Evolutionary conservation across 2,113 vertebrate species (phyloP), one percentile per base, ranked within the genome.

Genomic region (Neolamprologus tretocephalus): DNA sequence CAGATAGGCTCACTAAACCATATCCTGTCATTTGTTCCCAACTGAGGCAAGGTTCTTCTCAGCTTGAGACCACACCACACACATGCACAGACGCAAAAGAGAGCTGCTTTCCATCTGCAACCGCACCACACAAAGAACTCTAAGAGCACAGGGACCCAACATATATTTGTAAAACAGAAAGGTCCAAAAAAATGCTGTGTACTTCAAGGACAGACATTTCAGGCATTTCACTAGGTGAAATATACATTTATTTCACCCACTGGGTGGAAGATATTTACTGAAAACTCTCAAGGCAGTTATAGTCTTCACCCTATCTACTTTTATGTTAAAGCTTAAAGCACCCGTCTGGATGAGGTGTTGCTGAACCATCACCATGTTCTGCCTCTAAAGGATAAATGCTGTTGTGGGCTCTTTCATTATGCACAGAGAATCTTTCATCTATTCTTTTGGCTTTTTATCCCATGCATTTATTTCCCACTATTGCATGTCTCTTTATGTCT

Each of bases 11-110:
- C 82, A 82, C 82, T 81, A 89, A 91, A 93, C 91, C 91, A 91
- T 89, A 93, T 92, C 93, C 93, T 92, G 91, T 94, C 91, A 93
- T 93, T 94, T 93, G 92, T 92, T 93, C 66, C 91, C 90, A 89
- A 90, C 87, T 90, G 90, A 94, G 92, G 87, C 51, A 4, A 51
- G 51, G 82, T 86, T 82, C 71, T 80, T 90, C 89, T 84, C 84
- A 92, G 92, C 63, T 73, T 80, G 40, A 37, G 82, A 89, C 90
- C 92, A 90, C 89, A 90, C 92, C 90, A 94, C 91, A 94, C 90
- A 91, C 92, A 90, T 71, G 63, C 90, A 79, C 55, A 71, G 45
- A 80, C 5, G 73, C 68, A 73, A 89, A 87, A 75, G 47, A 40
- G 73, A 83, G 86, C 86, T 81, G 85, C 88, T 87, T 88, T 89